Evolutionary conservation across 2,113 vertebrate genomes (phyloP), one percentile per base, ranked within the genome.

Genomic region (Forbesichthys agassizii): DNA sequence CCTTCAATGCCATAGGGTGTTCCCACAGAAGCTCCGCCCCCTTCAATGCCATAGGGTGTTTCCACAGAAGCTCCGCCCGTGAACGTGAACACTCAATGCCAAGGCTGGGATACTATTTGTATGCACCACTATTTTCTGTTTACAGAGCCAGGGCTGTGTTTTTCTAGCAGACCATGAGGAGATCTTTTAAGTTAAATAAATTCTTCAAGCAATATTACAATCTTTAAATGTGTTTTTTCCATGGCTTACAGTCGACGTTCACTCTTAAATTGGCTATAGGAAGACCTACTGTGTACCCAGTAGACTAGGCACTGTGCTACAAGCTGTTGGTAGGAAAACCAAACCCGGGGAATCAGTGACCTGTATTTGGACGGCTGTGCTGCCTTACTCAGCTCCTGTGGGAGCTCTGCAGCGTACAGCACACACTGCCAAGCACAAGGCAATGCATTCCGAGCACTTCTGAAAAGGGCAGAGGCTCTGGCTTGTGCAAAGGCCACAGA

Each of bases 381-480:
- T 76, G 76, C 75, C 73, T 77, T 69, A n/a, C 66, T 53, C 68
- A 71, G 65, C 64, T 65, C 81, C 66, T 74, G 33, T 55, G 75
- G 83, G 84, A 78, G 54, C 63, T 48, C 76, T 77, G 75, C 81
- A 60, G 74, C 58, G 77, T 56, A 64, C 68, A 81, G 77, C 79
- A 81, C 70, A 61, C 62, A 70, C 75, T 75, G 78, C 73, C 71
- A 71, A 83, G 84, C 78, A 71, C 74, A 83, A 53, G 78, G 73
- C 87, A 81, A 74, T 78, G 84, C 85, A 84, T 5, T 82, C 81
- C 58, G 83, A 70, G 84, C 86, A 77, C 69, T 85, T 89, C 69
- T 81, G 80, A 83, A 88, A 90, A 89, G 76, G 74, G 72, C 81
- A 78, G 80, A 68, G 81, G 68, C 78, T 81, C 11, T 69, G 66